Evolutionary conservation across 2,888 invertebrate genomes (phyloP), one percentile per base, ranked within the genome.

Genomic region (Erebia palarica): DNA sequence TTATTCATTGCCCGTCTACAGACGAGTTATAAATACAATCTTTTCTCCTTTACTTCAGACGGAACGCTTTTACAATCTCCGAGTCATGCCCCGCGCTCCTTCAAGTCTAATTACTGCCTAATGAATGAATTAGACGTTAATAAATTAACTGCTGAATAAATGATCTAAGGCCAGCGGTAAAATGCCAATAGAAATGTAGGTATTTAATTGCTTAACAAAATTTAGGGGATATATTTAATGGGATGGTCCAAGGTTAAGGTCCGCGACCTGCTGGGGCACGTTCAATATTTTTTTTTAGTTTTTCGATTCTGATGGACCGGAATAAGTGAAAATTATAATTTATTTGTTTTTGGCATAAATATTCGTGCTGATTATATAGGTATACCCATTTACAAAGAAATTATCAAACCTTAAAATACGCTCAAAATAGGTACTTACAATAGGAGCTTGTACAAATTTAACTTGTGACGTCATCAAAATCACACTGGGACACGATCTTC

Each of bases 101-200:
- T 64, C 47, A 65, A 70, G 64, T 70, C 60, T 73, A 73, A 73
- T 70, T 73, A 70, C 68, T 65, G 55, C 59, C 60, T 63, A 69
- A 63, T 60, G 67, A 71, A 69, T 71, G 64, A 75, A 75, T 70
- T 71, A 65, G 73, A 69, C 73, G 65, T 53, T 73, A 73, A 68
- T 65, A 70, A 74, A 72, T 69, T 71, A 73, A 73, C 67, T 64
- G 68, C 36, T 36, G 53, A 69, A 65, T 47, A 55, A 68, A 68
- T 61, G 57, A 67, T 69, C 47, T 65, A 68, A 59, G 44, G 47
- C 63, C 44, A 61, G 63, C 69, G 61, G 55, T 47, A 69, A 69
- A 63, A 49, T 55, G 57, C 63, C 69, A 63, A 63, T 57, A 57
- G 63, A 69, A 69, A 63, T 57, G 60, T n/a, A n/a, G n/a, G n/a